phyloP scores from a whole-genome alignment of 2,888 invertebrate species.

The Philaethria dido region DNA sequence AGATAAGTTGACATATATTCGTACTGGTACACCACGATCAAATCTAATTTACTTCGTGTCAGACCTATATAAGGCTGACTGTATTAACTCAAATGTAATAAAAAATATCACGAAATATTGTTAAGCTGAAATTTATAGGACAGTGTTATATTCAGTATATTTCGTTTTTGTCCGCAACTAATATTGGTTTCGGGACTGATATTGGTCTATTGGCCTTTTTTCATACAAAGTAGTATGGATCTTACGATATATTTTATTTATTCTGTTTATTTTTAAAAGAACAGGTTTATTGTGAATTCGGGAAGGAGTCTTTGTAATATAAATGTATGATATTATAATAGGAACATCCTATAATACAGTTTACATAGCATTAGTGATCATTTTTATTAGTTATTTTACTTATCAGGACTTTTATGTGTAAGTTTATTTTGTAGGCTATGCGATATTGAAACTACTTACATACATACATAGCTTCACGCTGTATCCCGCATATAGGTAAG shows the following conservation, averaged over 20 bases:
- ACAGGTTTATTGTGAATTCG: no score
- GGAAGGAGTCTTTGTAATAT: background rate
- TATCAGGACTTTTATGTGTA: no score
- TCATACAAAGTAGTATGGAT: background rate
- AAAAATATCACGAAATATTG: conserved; percentile 9
- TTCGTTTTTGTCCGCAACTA: background rate
- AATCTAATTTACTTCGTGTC: background rate
- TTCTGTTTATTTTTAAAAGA: background rate
- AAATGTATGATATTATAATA: no score
- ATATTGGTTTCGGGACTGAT: background rate
- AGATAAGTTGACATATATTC: background rate
- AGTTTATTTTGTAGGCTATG: no score
- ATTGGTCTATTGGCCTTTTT: background rate
- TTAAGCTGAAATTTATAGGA: background rate
- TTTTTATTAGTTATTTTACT: no score
- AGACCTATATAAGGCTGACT: background rate
- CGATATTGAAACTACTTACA: no score
- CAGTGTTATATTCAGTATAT: background rate
- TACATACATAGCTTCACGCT: no score
- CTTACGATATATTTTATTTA: background rate
- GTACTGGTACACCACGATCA: background rate
- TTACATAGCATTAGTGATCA: no score
- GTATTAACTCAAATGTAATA: background rate
- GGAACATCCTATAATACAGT: no score
- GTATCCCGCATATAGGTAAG: no score